These are phyloP conservation scores for Diachasmimorpha longicaudata DNA, from an alignment of 1,140 invertebrate genomes.

Conservation along the genomic window DNA sequence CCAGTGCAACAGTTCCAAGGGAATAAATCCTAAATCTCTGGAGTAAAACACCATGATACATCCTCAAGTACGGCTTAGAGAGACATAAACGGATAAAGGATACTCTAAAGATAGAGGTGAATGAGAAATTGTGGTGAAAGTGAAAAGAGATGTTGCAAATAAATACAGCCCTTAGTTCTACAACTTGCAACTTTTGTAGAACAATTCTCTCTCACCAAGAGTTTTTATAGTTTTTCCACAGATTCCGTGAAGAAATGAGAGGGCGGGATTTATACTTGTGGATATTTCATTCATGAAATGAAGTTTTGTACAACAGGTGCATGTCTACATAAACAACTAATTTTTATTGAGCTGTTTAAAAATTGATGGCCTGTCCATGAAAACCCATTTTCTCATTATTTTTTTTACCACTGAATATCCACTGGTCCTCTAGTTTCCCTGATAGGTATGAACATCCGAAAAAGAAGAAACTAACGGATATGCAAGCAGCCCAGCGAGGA, in stretches of 20 bases:
- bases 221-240: no score
- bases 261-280: no score
- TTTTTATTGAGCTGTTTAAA: no score
- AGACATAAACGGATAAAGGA: background rate
- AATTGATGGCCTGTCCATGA: no score
- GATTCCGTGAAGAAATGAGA: no score
- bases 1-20: conserved; percentile 8
- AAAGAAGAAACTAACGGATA: background rate
- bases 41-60: background rate
- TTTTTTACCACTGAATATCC: no score
- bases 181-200: background rate
- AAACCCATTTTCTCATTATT: no score
- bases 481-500: background rate
- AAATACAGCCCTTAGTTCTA: background rate
- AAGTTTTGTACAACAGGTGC: no score
- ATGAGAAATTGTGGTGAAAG: background rate
- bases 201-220: background rate
- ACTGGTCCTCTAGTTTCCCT: background rate
- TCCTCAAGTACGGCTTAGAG: background rate
- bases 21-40: conserved; percentile 16
- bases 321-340: no score
- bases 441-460: background rate
- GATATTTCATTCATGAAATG: no score
- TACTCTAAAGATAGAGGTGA: background rate
- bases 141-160: background rate